Percentiles rank a stretch among this genome's conserved stretches.
Conservation (phyloP, 2,888 invertebrate genomes). For the Reticulitermes lucifugus region DNA sequence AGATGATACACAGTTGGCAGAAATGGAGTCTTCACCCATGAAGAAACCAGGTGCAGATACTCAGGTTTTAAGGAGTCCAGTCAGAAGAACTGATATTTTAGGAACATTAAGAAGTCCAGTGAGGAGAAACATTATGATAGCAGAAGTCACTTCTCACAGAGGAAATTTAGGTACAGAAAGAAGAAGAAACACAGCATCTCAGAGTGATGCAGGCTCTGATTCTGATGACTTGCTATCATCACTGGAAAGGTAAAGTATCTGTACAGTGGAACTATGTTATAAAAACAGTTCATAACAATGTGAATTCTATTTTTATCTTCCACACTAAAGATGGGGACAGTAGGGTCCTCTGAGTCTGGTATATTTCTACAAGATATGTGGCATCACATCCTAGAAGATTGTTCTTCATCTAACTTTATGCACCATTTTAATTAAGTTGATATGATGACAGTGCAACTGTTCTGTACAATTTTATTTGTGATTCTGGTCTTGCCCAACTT, state of each 20-base stretch:
- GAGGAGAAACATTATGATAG: not conserved
- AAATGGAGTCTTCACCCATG: not conserved
- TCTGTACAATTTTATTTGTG: too few species aligned
- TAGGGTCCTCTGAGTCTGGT: too few species aligned
- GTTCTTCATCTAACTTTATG: too few species aligned
- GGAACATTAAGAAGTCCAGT: not conserved
- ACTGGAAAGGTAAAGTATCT: not conserved
- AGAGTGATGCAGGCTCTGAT: conserved; percentile 1
- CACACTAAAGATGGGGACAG: too few species aligned
- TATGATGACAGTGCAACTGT: too few species aligned
- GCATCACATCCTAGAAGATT: too few species aligned
- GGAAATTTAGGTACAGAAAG: not conserved
- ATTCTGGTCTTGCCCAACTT: too few species aligned
- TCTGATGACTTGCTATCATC: conserved; percentile 2
- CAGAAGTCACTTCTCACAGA: not conserved
- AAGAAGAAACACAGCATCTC: not conserved
- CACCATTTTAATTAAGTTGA: too few species aligned
- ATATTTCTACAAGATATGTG: too few species aligned
- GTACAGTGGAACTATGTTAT: too few species aligned
- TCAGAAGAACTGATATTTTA: not conserved
- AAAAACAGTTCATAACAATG: too few species aligned
- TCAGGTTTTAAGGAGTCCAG: conserved; percentile 5
- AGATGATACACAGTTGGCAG: not conserved
- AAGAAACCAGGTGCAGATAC: not conserved
- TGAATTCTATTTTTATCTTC: too few species aligned